Base-by-base conservation (phyloP, 2,113 vertebrate species). In the Silurus glanis region DNA sequence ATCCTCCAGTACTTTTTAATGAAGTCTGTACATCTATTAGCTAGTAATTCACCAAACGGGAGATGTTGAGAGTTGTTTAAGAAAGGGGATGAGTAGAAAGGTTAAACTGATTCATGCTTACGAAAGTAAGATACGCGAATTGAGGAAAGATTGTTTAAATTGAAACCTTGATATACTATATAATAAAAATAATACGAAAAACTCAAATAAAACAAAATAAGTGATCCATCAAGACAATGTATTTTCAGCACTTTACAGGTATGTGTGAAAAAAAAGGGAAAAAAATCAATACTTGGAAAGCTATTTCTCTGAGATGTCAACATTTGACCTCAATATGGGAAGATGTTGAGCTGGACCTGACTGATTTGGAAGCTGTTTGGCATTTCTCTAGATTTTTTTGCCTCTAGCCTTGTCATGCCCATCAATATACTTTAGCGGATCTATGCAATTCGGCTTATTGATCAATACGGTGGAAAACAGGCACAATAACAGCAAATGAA, bases 21-120 rank as follows among this genome's bases (percentile, higher is more conserved):
- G 56, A 83, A 69, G 13, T 45, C 80, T 25, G 71, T 74, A 28
- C 64, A 64, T 86, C 83, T 86, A 80, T 88, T 83, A 74, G 80
- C 59, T 53, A 69, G 80, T 19, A 66, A 78, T 53, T 78, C 58
- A 45, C 80, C 86, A 64, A 55, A 2, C 55, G 53, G 56, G 19
- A 61, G 49, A 13, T 75, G 16, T 37, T 37, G 37, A 37, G 75
- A 85, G 66, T 25, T 67, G 25, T 19, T 12, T 79, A 72, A 55
- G 67, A 88, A 84, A 80, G 58, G 55, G 37, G 62, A 80, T 83
- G 28, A 74, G 61, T 25, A 61, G 64, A 56, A 64, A 6, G 9
- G 14, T 47, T 75, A 59, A 71, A 66, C 6, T 53, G 6, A 19
- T 13, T 51, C 28, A 19, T 58, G 19, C 37, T 14, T 45, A 66